Evolutionary conservation across 2,797 vertebrate species (phyloP).

Genomic region (Darevskia mixta): DNA sequence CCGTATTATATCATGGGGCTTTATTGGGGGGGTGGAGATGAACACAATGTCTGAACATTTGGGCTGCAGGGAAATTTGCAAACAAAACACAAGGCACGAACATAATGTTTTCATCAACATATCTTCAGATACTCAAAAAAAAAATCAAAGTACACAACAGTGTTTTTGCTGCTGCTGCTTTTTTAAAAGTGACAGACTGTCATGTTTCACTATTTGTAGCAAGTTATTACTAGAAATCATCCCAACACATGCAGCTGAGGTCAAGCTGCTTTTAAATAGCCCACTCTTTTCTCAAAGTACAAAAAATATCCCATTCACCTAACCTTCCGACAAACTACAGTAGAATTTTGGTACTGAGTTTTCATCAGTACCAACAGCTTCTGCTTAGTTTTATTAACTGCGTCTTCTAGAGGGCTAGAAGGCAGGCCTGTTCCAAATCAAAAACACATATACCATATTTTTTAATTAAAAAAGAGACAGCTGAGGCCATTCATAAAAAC

Average conservation of each 20-base stretch:
- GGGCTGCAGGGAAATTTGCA: constrained; percentile 69
- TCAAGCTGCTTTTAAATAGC: constrained; percentile 69
- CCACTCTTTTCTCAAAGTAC: constrained; percentile 57
- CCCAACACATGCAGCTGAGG: constrained; percentile 59
- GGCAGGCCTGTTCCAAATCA: constrained; percentile 32
- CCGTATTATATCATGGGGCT: constrained; percentile 45
- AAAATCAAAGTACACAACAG: constrained; percentile 48
- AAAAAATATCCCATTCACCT: constrained; percentile 22
- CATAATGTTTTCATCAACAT: constrained; percentile 70
- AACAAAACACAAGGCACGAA: constrained; percentile 72
- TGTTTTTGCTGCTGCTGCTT: not conserved
- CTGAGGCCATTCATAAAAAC: not conserved
- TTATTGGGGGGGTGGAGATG: constrained; percentile 18
- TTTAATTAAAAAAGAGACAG: constrained; percentile 35
- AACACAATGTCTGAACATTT: constrained; percentile 72
- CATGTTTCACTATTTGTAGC: constrained; percentile 59
- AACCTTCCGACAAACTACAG: not conserved
- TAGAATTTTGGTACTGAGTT: not conserved
- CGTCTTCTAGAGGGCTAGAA: constrained; percentile 46
- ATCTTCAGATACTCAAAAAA: constrained; percentile 58
- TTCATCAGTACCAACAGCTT: constrained; percentile 50
- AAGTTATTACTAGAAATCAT: constrained; percentile 58
- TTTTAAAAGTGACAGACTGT: constrained; percentile 18
- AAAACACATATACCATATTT: constrained; percentile 29
- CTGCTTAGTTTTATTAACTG: not conserved